Percentiles rank a stretch among this genome's conserved stretches.
These are phyloP conservation scores for Hydrophis major DNA, from an alignment of 2,797 vertebrate species.

Conservation along the genomic window DNA sequence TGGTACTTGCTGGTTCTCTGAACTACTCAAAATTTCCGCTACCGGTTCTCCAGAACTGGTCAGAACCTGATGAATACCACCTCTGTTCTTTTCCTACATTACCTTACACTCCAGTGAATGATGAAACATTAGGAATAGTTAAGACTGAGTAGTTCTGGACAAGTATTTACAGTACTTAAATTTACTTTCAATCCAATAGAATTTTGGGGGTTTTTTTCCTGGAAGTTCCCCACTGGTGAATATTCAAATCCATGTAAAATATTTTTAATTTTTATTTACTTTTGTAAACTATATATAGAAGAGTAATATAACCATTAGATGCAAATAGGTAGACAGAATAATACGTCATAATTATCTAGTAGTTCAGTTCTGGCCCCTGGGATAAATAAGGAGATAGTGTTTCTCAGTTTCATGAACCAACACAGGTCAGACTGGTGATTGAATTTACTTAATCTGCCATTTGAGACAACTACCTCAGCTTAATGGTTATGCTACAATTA, in stretches of 20 bases:
- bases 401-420: neutral
- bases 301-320: neutral
- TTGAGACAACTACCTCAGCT: neutral
- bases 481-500: neutral
- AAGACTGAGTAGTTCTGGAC: neutral
- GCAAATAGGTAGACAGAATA: neutral
- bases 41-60: too few species aligned
- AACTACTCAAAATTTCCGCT: too few species aligned
- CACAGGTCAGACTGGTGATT: neutral
- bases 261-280: neutral
- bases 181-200: neutral
- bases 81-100: neutral
- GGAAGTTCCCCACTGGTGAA: neutral
- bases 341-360: neutral
- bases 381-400: neutral
- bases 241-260: neutral
- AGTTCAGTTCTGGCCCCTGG: neutral
- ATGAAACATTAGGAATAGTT: neutral
- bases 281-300: neutral
- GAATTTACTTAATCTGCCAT: neutral
- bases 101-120: neutral
- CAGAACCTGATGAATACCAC: too few species aligned
- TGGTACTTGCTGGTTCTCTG: too few species aligned
- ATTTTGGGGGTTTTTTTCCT: neutral
- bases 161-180: too few species aligned